Evolutionary conservation across 2,888 invertebrate genomes (phyloP), one percentile per base, ranked within the genome.

Genomic region (Apoda limacodes): DNA sequence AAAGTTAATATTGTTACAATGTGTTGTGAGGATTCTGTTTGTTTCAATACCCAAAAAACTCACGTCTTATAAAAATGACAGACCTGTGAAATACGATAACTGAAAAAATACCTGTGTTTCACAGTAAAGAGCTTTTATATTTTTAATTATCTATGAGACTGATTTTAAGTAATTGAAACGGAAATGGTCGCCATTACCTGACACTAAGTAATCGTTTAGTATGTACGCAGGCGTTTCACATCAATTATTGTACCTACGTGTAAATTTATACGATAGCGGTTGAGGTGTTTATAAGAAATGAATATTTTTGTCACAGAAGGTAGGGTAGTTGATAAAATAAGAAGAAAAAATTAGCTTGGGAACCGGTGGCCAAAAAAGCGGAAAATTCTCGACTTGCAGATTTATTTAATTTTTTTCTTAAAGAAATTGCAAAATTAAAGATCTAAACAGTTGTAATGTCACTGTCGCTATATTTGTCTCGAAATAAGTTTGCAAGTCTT

Each of bases 271-370:
- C 17, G 17, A 17, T 5, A 17, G 7, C 5, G 17, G 17, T 5
- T 32, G 28, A 21, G 12, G 35, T 22, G 7, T 28, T 17, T 17
- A 37, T 66, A 68, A 71, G 66, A 62, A 55, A 71, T 60, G 70
- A n/a, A 64, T 80, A 80, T 78, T 80, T 80, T 80, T 80, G 69
- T 68, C 75, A 78, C 67, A 56, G 60, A 61, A 55, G 55, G 59
- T 68, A 65, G 56, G 57, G 63, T 57, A 55, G 43, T 47, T 45
- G 48, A 44, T 46, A 57, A 57, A 46, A 42, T 37, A 30, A 15
- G 28, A 24, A 27, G 19, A 7, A 31, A 33, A 43, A 44, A 44
- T 55, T 59, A 59, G 65, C 69, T 70, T 61, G 55, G 53, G 52
- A 54, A 17, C 67, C 75, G 78, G 76, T 72, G 76, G 75, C 71